Percentiles rank a stretch among this genome's conserved stretches.
These are phyloP conservation scores for Phacellophora camtschatica DNA, from an alignment of 30 jellyfish, hydroid and myxozoan species.

Conservation along the genomic window DNA sequence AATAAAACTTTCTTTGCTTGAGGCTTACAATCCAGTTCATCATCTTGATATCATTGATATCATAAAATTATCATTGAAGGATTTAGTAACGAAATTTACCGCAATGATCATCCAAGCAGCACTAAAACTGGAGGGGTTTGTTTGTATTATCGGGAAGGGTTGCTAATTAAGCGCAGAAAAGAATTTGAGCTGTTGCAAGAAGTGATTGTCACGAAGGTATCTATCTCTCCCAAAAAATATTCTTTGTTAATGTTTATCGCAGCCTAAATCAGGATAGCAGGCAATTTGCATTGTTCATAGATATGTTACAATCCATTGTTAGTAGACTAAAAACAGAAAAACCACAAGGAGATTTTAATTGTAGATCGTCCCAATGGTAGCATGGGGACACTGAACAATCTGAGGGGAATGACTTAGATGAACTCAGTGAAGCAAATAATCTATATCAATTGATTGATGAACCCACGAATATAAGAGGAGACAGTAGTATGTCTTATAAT, in stretches of 20 bases:
- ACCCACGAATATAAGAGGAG: too few species aligned
- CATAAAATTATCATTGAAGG: not conserved
- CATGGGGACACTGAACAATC: conserved; percentile 24
- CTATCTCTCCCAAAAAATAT: not conserved
- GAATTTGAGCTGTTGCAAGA: conserved; percentile 33
- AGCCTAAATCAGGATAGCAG: conserved; percentile 17
- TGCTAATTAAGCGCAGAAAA: conserved; percentile 16
- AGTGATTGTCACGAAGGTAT: conserved; percentile 1
- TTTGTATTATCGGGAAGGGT: conserved; percentile 3
- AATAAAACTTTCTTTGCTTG: too few species aligned
- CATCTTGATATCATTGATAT: too few species aligned
- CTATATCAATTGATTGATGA: too few species aligned
- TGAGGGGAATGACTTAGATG: conserved; percentile 21
- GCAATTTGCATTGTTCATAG: conserved; percentile 22
- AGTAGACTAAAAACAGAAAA: conserved; percentile 16
- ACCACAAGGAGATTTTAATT: not conserved
- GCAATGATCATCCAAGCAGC: conserved; percentile 7
- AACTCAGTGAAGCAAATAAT: conserved; percentile 6
- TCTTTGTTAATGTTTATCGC: conserved; percentile 9
- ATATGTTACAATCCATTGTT: not conserved
- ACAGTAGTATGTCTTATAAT: too few species aligned
- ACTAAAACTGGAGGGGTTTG: conserved; percentile 24
- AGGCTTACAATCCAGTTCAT: too few species aligned
- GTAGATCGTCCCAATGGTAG: conserved; percentile 28
- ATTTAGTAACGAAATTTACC: not conserved